Evolutionary conservation across 2,888 invertebrate species (phyloP).

Genomic region (Merodon equestris): DNA sequence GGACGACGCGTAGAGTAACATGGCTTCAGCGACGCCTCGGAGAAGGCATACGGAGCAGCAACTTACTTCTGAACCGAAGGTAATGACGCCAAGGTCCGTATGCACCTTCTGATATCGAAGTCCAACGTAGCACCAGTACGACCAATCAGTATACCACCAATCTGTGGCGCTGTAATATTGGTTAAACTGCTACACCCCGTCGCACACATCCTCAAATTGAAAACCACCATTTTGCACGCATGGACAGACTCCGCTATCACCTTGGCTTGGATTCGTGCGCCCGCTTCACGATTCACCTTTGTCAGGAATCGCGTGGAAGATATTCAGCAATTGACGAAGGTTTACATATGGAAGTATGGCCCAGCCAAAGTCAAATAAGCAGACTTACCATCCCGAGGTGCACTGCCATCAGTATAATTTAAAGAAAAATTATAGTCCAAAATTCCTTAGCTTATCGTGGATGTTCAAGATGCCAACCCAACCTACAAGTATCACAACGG

Average conservation of each 20-base stretch:
- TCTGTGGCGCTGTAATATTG: constrained; percentile 23
- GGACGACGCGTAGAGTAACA: too few relatives aligned
- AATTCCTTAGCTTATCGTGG: neutral
- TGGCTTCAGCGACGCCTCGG: too few relatives aligned
- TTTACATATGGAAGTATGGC: neutral
- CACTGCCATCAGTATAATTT: too few relatives aligned
- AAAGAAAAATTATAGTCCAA: too few relatives aligned
- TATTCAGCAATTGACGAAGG: neutral
- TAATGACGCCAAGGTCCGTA: neutral
- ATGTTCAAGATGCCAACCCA: neutral
- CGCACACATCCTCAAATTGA: neutral
- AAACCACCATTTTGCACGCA: neutral
- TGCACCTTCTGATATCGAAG: constrained; percentile 11
- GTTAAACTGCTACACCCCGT: constrained; percentile 5
- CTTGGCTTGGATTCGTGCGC: neutral
- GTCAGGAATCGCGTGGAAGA: too few relatives aligned
- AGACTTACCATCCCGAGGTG: too few relatives aligned
- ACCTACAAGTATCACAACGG: neutral
- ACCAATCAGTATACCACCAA: constrained; percentile 12
- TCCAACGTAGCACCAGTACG: constrained; percentile 25
- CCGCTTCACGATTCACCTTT: neutral
- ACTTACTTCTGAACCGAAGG: constrained; percentile 11
- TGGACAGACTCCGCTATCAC: constrained; percentile 51
- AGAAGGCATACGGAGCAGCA: too few relatives aligned
- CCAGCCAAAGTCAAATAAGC: neutral